Evolutionary conservation across 2,888 invertebrate genomes (phyloP), one percentile per base, ranked within the genome.

Genomic region (Crocallis elinguaria): DNA sequence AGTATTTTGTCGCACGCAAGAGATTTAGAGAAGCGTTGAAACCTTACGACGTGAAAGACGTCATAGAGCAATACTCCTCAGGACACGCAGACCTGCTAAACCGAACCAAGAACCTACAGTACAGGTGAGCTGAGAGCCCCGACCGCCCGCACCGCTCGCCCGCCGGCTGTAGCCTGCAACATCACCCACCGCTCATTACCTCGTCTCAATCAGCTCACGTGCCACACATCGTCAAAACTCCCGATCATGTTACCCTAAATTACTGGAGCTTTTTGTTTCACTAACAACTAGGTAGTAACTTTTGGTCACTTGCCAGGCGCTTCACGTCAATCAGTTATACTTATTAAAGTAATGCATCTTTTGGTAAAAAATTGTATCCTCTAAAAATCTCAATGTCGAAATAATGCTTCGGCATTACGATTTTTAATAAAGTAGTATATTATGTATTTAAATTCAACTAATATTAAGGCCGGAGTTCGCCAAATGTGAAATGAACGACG

Each of bases 31-130:
- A 97, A 92, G 97, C 97, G 77, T 93, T 97, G 87, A 96, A 97
- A 92, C 97, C 97, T 67, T 97, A 97, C 92, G 97, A 97, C 92
- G 97, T 97, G 81, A 97, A 97, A 93, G 97, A 97, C 92, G 97
- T 97, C 85, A 97, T 97, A 88, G 97, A 97, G 89, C 97, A 97
- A 91, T 97, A 97, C 92, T 96, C 96, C 59, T 96, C 96, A 72
- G 95, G 95, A 79, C 96, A 96, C 88, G 96, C 97, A 66, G 97
- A 97, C 90, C 95, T 97, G 85, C 94, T 97, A 81, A 95, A 95
- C 83, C 92, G 97, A 88, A 96, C 96, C 84, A 96, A 96, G 93
- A 95, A 94, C 92, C 93, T 97, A 73, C 97, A 97, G 89, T 94
- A 94, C 93, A 95, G 96, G 94, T 94, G 93, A 93, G 93, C 84